Evolutionary conservation across 2,113 vertebrate species (phyloP), one percentile per base, ranked within the genome.

Genomic region (Psilopsiagon aurifrons): DNA sequence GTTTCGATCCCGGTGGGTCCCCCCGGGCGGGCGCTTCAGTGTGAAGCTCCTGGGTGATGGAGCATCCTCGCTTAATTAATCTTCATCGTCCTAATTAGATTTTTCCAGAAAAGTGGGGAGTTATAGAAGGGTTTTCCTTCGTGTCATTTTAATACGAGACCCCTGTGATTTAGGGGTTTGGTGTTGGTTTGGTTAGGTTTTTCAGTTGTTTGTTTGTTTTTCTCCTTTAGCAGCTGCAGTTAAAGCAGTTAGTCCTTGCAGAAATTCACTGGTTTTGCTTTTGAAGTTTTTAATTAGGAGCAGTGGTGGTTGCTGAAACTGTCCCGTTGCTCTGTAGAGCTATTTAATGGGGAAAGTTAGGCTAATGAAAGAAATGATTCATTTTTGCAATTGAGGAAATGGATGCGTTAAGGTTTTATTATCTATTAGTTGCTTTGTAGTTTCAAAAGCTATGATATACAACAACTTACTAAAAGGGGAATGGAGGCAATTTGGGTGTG

Each of bases 81-180:
- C 33, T 35, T 59, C 33, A 59, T 59, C 57, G 33, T 59, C 57
- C 64, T 95, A 95, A 91, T 94, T 83, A 69, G 91, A 96, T 92
- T 92, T 96, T 97, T 96, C 94, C 85, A 96, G 96, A 94, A 97
- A 97, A 96, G 88, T 88, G 96, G 60, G 85, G 96, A 66, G 29
- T 75, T 64, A 27, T 39, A 7, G 74, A 44, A 77, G 83, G 68
- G 17, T 8, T 51, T 83, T 94, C 25, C 77, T 95, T 91, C 51
- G 37, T 92, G 82, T 44, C 43, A 10, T 27, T 68, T 68, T 14
- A 33, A 52, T 29, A 54, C 3, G 52, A 88, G 57, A 75, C 17
- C 13, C 78, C 69, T 59, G 23, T 57, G 39, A 11, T 49, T 39
- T 33, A 7, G 9, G 52, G 73, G 41, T 5, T 70, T 39, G 55